Conservation (phyloP, 2,797 vertebrate genomes). For the Crenichthys baileyi region DNA sequence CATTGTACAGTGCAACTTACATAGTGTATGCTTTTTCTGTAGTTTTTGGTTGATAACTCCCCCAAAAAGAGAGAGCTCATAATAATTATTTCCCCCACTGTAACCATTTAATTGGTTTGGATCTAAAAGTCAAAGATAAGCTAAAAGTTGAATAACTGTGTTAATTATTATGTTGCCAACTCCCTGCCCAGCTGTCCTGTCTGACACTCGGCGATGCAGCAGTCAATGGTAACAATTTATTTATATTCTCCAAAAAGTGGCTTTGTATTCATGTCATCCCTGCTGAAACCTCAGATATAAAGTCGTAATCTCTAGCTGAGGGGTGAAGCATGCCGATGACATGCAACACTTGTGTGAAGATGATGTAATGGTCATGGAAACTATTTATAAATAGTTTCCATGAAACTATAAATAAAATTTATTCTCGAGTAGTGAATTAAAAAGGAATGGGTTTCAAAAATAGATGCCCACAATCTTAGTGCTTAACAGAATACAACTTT, state of each 20-base stretch:
- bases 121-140: not conserved
- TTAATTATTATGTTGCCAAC: not conserved
- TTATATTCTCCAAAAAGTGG: slow-evolving; percentile 14
- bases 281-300: slow-evolving; percentile 25
- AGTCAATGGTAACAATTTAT: slow-evolving; percentile 10
- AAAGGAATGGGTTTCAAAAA: slow-evolving; percentile 9
- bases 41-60: not conserved
- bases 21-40: not conserved
- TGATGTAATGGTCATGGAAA: slow-evolving; percentile 18
- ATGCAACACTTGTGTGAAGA: slow-evolving; percentile 17
- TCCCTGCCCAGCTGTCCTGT: not conserved
- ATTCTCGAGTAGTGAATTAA: slow-evolving; percentile 27
- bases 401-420: too few relatives aligned
- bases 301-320: not conserved
- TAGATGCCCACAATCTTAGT: slow-evolving; percentile 11
- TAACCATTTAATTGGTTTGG: slow-evolving; percentile 20
- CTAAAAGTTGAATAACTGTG: not conserved
- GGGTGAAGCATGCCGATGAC: slow-evolving; percentile 6
- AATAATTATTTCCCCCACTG: not conserved
- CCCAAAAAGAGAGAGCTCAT: not conserved
- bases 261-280: slow-evolving; percentile 16
- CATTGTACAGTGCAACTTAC: not conserved
- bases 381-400: too few relatives aligned
- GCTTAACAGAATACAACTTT: slow-evolving; percentile 1
- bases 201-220: not conserved